These are phyloP conservation scores for Pycnomerus fuliginosus DNA, from an alignment of 2,888 invertebrate genomes.

Conservation along the genomic window DNA sequence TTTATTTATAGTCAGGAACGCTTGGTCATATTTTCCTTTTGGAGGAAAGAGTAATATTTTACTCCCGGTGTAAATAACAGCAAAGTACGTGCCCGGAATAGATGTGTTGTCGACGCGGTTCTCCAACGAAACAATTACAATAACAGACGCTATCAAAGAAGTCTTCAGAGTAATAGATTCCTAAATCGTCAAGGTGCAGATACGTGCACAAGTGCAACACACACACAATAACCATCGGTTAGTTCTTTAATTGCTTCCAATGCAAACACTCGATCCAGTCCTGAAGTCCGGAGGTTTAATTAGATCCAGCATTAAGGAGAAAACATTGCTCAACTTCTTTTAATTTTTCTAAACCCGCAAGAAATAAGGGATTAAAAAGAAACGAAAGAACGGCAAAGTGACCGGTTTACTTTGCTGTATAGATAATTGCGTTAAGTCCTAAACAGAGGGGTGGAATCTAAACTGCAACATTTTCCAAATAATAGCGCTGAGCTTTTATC, in stretches of 20 bases:
- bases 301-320: conserved; percentile 28
- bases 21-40: conserved; percentile 9
- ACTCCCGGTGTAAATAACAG: conserved; percentile 32
- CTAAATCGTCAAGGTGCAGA: not conserved
- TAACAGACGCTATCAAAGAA: conserved; percentile 1
- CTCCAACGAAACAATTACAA: conserved; percentile 11
- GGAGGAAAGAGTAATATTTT: conserved; percentile 28
- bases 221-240: conserved; percentile 25
- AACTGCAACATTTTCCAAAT: conserved; percentile 29
- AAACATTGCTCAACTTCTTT: too few relatives aligned
- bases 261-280: conserved; percentile 12
- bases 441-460: conserved; percentile 38
- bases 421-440: conserved; percentile 41
- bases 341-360: too few relatives aligned
- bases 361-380: conserved; percentile 24
- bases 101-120: conserved; percentile 4
- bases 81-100: conserved; percentile 30
- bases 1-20: too few relatives aligned
- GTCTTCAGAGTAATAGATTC: not conserved
- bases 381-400: conserved; percentile 34
- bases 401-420: conserved; percentile 40
- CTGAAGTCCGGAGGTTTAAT: conserved; percentile 21
- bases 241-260: conserved; percentile 20
- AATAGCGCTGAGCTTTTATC: too few relatives aligned
- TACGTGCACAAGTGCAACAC: conserved; percentile 26